Evolutionary conservation across 2,797 vertebrate species (phyloP).

Genomic region (Chloroceryle amazona): DNA sequence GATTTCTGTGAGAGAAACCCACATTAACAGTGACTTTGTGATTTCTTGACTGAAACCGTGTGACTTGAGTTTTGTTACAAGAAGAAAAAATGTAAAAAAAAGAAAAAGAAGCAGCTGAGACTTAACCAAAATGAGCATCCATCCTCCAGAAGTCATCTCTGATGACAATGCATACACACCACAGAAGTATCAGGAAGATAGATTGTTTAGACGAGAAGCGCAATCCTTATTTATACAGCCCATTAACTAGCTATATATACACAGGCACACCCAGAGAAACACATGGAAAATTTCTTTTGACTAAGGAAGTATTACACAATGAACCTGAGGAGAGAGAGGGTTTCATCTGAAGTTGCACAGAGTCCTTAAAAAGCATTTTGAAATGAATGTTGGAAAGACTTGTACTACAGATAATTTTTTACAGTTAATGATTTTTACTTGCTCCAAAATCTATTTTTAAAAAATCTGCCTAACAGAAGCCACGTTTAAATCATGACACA

Average conservation of each 20-base stretch:
- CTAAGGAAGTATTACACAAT: neutral
- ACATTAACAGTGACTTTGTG: neutral
- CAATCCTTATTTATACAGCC: conserved; percentile 11
- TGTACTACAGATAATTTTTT: neutral
- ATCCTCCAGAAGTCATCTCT: neutral
- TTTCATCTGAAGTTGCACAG: neutral
- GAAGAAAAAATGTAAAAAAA: neutral
- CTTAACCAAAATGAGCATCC: neutral
- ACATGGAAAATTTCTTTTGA: neutral
- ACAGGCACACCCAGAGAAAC: neutral
- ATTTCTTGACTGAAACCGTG: neutral
- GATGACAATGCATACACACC: neutral
- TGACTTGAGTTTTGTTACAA: neutral
- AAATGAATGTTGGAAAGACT: neutral
- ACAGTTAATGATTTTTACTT: neutral
- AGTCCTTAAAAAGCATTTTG: neutral
- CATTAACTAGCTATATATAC: conserved; percentile 18
- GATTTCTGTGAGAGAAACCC: neutral
- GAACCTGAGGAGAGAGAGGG: neutral
- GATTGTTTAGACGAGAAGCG: conserved; percentile 1
- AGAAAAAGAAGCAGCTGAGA: neutral
- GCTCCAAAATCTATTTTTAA: neutral
- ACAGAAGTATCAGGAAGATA: neutral
- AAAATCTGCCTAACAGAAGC: neutral
- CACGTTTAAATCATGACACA: neutral